These are phyloP conservation scores for Eilema depressum DNA, from an alignment of 2,888 invertebrate genomes.

Conservation along the genomic window DNA sequence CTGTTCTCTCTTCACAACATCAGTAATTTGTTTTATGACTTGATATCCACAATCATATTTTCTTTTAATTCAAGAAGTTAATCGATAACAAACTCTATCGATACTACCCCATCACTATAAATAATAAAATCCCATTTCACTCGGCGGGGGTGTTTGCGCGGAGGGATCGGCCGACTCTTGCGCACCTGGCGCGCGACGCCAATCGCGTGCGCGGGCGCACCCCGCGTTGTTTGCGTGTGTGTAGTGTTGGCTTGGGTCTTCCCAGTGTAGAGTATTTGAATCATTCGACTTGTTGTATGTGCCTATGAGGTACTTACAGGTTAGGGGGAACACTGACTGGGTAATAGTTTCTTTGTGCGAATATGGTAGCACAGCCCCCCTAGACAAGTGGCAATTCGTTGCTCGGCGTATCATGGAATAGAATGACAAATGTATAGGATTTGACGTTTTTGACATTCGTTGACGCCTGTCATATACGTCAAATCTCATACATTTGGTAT, in stretches of 20 bases:
- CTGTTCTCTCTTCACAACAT: too few species aligned
- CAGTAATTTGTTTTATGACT: too few species aligned
- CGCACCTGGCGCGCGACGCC: constrained; percentile 73
- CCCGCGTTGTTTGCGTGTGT: constrained; percentile 19
- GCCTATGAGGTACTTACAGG: constrained; percentile 5
- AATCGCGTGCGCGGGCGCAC: constrained; percentile 68
- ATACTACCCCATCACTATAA: constrained; percentile 24
- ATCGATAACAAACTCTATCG: constrained; percentile 10
- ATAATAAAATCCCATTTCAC: constrained; percentile 51
- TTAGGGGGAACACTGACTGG: not conserved
- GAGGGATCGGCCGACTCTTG: constrained; percentile 49
- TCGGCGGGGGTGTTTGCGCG: constrained; percentile 40
- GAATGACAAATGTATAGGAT: too few species aligned
- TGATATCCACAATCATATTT: not conserved
- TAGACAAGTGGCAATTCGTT: too few species aligned
- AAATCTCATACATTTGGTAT: too few species aligned
- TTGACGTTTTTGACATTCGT: too few species aligned
- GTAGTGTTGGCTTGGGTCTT: constrained; percentile 11
- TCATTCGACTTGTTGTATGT: not conserved
- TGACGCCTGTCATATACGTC: too few species aligned
- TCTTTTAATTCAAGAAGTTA: not conserved
- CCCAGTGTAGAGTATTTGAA: not conserved
- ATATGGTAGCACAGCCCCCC: not conserved
- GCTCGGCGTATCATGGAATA: too few species aligned
- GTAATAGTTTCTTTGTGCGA: not conserved